Conservation (phyloP, 2,113 vertebrate genomes). For the Sialia sialis region DNA sequence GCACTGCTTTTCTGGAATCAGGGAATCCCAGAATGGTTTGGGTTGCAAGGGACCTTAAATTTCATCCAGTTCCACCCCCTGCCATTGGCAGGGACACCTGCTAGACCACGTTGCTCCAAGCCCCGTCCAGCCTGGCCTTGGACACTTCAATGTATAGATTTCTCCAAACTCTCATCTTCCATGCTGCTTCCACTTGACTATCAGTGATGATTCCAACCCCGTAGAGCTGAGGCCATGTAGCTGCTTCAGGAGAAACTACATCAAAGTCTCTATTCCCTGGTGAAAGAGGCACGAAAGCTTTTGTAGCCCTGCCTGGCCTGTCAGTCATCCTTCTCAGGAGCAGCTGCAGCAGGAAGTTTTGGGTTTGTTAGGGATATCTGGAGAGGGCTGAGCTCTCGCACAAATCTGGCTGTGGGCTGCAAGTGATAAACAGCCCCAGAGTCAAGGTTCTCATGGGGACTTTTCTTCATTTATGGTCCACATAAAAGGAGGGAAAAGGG, state of each 20-base stretch:
- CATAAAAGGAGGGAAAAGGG: not conserved
- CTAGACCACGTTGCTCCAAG: not conserved
- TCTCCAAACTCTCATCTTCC: not conserved
- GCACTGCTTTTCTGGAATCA: not conserved
- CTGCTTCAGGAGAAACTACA: not conserved
- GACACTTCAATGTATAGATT: not conserved
- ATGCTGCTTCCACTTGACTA: not conserved
- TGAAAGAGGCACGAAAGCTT: not conserved
- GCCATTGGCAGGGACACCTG: not conserved
- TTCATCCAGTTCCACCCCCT: not conserved
- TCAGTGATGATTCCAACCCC: not conserved
- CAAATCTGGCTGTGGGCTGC: not conserved
- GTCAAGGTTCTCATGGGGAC: rapidly evolving
- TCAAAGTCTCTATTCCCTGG: not conserved
- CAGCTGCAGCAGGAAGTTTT: not conserved
- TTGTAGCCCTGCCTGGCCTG: not conserved
- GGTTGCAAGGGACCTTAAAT: not conserved
- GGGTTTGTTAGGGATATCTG: not conserved
- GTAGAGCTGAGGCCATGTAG: rapidly evolving
- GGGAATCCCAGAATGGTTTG: not conserved
- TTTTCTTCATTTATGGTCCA: not conserved
- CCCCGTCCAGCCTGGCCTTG: rapidly evolving
- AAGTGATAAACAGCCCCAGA: not conserved
- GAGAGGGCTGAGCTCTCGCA: not conserved
- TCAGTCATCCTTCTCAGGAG: not conserved